Evolutionary conservation across 2,113 vertebrate genomes (phyloP), one percentile per base, ranked within the genome.

Genomic region (Scalopus aquaticus): DNA sequence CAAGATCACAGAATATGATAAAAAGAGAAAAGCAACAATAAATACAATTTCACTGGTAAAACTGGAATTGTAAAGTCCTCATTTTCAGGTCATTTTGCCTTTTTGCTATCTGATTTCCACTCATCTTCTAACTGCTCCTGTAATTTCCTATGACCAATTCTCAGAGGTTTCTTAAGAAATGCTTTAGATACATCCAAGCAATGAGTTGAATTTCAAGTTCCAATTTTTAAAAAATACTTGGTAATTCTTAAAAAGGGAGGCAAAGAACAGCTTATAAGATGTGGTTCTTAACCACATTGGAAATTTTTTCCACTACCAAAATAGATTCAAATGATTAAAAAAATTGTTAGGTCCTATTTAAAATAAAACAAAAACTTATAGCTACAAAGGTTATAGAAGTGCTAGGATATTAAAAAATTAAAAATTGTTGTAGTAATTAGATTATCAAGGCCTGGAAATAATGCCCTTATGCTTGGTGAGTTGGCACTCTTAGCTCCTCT

Each of bases 271-370:
- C 49, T 95, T 9, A 62, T 77, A 94, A 97, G 64, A 92, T 85
- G 69, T 67, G 87, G 87, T 91, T 94, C 72, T 49, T 86, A 91
- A 96, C 86, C 72, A 88, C 87, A 95, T 3, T 95, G 72, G 83
- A 96, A 95, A 96, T 93, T 93, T 86, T 95, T 96, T 95, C 92
- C 84, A 93, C 92, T 90, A 93, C 77, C 90, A 95, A 96, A 94
- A 93, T 37, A 95, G 93, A 95, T 54, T 81, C 72, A 92, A 72
- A 37, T 74, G 73, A 30, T 54, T 49, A 26, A 54, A 62, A 44
- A 70, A 85, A 32, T 26, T 44, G 78, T 95, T 54, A 88, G 49
- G 81, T 58, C 30, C 65, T 62, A 91, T n/a, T 85, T 58, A 72
- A 87, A 76, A 96, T 81, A 62, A 82, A 58, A 67, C 35, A 64